Percentiles rank a stretch among this genome's conserved stretches.
Conservation (phyloP, 2,113 vertebrate genomes). For the Todiramphus chloris region DNA sequence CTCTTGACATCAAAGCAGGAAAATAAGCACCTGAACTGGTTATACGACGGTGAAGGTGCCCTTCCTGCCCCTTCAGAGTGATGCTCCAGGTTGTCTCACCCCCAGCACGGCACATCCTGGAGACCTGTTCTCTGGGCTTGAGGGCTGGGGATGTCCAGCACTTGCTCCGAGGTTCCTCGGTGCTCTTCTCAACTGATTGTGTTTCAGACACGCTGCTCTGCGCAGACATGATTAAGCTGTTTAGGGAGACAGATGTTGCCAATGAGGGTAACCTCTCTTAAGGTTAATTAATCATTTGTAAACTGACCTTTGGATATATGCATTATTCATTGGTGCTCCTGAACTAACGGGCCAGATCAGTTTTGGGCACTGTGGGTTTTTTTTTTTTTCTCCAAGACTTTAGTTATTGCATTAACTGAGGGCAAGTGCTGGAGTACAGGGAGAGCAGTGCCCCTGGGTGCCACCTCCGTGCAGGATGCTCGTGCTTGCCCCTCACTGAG, state of each 20-base stretch:
- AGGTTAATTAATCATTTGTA: conserved; percentile 64
- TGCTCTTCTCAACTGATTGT: neutral
- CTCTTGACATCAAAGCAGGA: neutral
- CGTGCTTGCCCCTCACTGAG: neutral
- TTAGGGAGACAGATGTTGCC: neutral
- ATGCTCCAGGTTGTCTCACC: neutral
- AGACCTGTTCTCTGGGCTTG: fast-evolving
- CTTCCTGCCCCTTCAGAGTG: neutral
- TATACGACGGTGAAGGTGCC: neutral
- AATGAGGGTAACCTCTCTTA: neutral
- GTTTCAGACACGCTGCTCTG: neutral
- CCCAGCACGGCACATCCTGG: neutral
- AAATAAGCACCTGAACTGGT: neutral
- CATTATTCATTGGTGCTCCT: conserved; percentile 21
- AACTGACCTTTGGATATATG: conserved; percentile 20
- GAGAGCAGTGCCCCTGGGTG: neutral
- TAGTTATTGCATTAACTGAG: neutral
- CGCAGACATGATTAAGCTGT: neutral
- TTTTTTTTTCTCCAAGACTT: neutral
- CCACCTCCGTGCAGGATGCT: fast-evolving
- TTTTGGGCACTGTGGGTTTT: neutral
- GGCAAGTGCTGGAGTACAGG: neutral
- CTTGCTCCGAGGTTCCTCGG: fast-evolving
- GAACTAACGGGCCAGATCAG: neutral
- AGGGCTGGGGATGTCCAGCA: fast-evolving